These are phyloP conservation scores for Nipponia nippon DNA, from an alignment of 2,113 vertebrate genomes.

Conservation along the genomic window DNA sequence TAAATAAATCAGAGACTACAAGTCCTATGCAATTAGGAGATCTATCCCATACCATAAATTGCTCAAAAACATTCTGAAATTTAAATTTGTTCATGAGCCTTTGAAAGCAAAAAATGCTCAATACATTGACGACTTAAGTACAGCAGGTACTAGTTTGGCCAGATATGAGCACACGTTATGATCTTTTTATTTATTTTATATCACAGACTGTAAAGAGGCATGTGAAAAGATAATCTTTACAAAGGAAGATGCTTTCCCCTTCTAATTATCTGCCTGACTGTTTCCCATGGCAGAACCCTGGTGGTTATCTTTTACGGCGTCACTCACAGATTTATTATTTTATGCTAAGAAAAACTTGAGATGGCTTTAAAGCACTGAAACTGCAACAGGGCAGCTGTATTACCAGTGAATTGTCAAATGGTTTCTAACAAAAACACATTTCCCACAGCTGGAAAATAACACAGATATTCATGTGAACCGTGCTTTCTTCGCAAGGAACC, in stretches of 20 bases:
- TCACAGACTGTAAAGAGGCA: background rate
- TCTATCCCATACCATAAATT: background rate
- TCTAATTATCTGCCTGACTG: background rate
- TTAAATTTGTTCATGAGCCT: background rate
- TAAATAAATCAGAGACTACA: background rate
- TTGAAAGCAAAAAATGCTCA: background rate
- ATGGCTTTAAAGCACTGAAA: background rate
- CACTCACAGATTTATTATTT: accelerated
- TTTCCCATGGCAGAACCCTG: background rate
- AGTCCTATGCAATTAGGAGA: background rate
- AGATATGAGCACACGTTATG: background rate
- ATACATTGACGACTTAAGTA: background rate
- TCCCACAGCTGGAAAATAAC: slow-evolving; percentile 54
- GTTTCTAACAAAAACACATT: background rate
- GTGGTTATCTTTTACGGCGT: background rate
- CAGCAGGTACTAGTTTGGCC: background rate
- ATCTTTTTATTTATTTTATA: background rate
- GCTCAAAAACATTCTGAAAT: background rate
- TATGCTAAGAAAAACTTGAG: background rate
- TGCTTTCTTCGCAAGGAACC: slow-evolving; percentile 74
- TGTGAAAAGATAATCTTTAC: background rate
- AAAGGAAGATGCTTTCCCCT: background rate
- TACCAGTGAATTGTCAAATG: background rate
- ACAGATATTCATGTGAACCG: slow-evolving; percentile 70
- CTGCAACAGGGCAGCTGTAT: background rate